Base-by-base conservation (phyloP, 2,113 vertebrate species). In the Cheirogaleus medius region DNA sequence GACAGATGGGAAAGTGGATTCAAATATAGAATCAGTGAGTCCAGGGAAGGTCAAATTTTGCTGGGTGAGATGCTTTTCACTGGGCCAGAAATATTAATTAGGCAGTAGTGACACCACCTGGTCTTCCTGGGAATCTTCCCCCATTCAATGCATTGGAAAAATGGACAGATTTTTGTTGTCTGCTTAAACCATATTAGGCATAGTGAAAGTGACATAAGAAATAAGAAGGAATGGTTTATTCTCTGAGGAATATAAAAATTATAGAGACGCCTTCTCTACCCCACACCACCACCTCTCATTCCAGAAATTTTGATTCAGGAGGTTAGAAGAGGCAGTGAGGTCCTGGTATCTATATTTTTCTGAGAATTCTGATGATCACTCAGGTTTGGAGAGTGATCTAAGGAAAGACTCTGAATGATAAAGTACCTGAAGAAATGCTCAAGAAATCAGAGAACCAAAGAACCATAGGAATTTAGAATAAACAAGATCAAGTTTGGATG, bases 41-140 rank as follows among this genome's bases (percentile, higher is more conserved):
- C 44, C 12, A 66, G 54, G 37, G 25, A 63, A 90, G 34, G n/a
- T 89, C 47, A n/a, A 49, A 47, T 78, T 95, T 83, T 56, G 23
- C 60, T 78, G 1, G 0, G 0, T n/a, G 63, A 93, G 74, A 49
- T 15, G 49, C 5, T 56, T 54, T 54, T 69, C 27, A 49, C 10
- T 68, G 49, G 52, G 34, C 34, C 90, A 86, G 91, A 95, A 87
- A 66, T 97, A 97, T 97, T 97, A 91, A 96, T 93, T 97, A 93
- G 90, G 91, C 66, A 63, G 86, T 90, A 96, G 97, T 97, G 98
- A 97, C 97, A 97, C 97, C 98, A 95, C 17, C 95, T 97, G 98
- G 98, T 93, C 69, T 91, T 90, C 69, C 10, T 66, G 69, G 94
- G 97, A 90, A 98, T 95, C 80, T 95, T 95, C 87, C 37, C 47